Conservation (phyloP, 2,888 invertebrate species). For the Monoplex corrugatus region DNA sequence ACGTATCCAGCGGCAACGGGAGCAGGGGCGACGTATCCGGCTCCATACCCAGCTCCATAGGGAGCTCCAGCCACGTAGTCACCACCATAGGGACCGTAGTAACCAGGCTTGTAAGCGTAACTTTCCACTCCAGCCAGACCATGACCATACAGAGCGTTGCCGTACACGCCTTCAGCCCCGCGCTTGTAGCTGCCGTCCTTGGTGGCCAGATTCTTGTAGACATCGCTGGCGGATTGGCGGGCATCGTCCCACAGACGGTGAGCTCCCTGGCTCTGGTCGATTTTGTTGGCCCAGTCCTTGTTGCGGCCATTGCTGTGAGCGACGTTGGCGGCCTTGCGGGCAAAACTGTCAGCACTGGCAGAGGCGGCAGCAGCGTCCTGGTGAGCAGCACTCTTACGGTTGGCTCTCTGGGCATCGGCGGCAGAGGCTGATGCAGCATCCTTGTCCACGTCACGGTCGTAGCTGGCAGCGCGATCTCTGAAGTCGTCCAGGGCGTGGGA, state of each 20-base stretch:
- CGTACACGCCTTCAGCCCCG: conserved; percentile 24
- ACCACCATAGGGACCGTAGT: not conserved
- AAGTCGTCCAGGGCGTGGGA: conserved; percentile 53
- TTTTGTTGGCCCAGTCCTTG: conserved; percentile 52
- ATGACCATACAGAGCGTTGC: conserved; percentile 27
- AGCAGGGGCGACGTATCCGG: not conserved
- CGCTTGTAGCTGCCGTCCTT: conserved; percentile 51
- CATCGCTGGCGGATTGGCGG: conserved; percentile 48
- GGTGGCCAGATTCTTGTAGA: conserved; percentile 49
- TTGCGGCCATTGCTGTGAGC: conserved; percentile 43
- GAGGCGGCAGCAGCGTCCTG: conserved; percentile 43
- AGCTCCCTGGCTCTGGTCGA: conserved; percentile 48
- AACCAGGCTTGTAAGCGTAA: conserved; percentile 8
- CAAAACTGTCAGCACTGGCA: conserved; percentile 48
- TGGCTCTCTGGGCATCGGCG: conserved; percentile 50
- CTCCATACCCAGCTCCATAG: no score
- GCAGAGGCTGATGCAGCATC: conserved; percentile 49
- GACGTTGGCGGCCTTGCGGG: conserved; percentile 44
- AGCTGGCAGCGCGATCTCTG: conserved; percentile 45
- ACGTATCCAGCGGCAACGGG: not conserved
- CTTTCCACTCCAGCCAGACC: not conserved
- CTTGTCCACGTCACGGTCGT: conserved; percentile 50
- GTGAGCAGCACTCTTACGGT: conserved; percentile 39
- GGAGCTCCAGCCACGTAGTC: not conserved
- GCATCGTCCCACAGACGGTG: conserved; percentile 50